Evolutionary conservation across 2,888 invertebrate genomes (phyloP).

Genomic region (Galerucella pusilla): DNA sequence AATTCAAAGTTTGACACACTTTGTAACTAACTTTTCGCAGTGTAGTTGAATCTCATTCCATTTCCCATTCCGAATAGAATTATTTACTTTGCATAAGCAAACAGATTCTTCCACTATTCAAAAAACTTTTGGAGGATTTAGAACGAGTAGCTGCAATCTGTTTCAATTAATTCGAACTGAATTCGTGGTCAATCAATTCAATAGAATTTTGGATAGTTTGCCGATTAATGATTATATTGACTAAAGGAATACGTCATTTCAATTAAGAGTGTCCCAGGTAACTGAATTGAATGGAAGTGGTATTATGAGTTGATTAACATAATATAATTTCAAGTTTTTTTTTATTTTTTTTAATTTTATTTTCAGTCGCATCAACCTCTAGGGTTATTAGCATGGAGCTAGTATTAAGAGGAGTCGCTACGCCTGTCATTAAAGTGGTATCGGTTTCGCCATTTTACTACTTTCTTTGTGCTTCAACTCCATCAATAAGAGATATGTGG

Average conservation of each 20-base stretch:
- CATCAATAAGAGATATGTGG: too few relatives aligned
- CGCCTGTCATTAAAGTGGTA: too few relatives aligned
- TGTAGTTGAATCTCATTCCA: constrained; percentile 7
- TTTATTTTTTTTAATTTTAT: too few relatives aligned
- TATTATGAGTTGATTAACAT: too few relatives aligned
- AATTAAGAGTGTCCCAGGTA: background rate
- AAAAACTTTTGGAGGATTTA: constrained; percentile 3
- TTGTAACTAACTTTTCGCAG: constrained; percentile 1
- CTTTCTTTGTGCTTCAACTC: too few relatives aligned
- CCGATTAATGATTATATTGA: background rate
- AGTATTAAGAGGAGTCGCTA: too few relatives aligned
- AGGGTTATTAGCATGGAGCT: too few relatives aligned
- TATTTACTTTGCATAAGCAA: constrained; percentile 16
- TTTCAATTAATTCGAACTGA: background rate
- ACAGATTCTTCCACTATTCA: constrained; percentile 6
- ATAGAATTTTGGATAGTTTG: background rate
- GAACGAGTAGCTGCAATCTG: constrained; percentile 4
- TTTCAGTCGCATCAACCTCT: too few relatives aligned
- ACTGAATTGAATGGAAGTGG: background rate
- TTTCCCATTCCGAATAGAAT: constrained; percentile 3
- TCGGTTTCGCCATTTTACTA: too few relatives aligned
- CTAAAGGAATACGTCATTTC: background rate
- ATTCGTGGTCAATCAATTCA: background rate
- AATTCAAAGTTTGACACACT: background rate
- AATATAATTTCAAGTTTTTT: too few relatives aligned